A percentile compares a stretch with the other conserved stretches of the same genome.
Conservation (phyloP, 64 coral and sea anemone genomes). For the Cladopsammia gracilis region DNA sequence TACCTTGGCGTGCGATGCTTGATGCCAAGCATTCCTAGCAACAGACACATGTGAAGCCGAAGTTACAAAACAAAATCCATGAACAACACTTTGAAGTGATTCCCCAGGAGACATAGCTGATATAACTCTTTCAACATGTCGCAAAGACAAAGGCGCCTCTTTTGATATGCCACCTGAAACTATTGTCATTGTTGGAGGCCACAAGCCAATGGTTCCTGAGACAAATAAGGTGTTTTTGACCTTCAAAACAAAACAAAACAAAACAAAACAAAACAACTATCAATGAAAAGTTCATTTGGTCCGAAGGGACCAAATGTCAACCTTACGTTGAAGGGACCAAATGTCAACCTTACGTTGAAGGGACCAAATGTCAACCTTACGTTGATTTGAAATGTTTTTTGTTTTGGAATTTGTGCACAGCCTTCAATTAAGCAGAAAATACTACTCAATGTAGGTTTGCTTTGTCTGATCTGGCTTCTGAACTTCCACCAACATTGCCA, state of each 20-base stretch:
- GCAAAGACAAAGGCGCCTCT: slow-evolving; percentile 76
- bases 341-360: too few species aligned
- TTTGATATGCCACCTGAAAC: slow-evolving; percentile 66
- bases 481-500: neutral
- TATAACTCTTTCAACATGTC: slow-evolving; percentile 84
- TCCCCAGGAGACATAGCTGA: slow-evolving; percentile 49
- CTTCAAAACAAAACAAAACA: slow-evolving; percentile 40
- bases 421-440: too few species aligned
- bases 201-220: slow-evolving; percentile 88
- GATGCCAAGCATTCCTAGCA: slow-evolving; percentile 66
- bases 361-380: too few species aligned
- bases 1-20: slow-evolving; percentile 53
- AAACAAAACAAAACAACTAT: neutral
- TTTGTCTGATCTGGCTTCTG: too few species aligned
- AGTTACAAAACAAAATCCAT: slow-evolving; percentile 89
- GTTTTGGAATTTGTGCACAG: too few species aligned
- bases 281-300: too few species aligned
- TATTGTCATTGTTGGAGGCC: slow-evolving; percentile 78
- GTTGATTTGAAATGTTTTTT: too few species aligned
- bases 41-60: slow-evolving; percentile 46
- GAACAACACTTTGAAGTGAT: slow-evolving; percentile 59
- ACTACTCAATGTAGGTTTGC: too few species aligned
- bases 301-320: too few species aligned
- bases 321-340: too few species aligned
- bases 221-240: slow-evolving; percentile 44